These are phyloP conservation scores for Mesoclemmys tuberculata DNA, from an alignment of 2,113 vertebrate genomes.

Conservation along the genomic window DNA sequence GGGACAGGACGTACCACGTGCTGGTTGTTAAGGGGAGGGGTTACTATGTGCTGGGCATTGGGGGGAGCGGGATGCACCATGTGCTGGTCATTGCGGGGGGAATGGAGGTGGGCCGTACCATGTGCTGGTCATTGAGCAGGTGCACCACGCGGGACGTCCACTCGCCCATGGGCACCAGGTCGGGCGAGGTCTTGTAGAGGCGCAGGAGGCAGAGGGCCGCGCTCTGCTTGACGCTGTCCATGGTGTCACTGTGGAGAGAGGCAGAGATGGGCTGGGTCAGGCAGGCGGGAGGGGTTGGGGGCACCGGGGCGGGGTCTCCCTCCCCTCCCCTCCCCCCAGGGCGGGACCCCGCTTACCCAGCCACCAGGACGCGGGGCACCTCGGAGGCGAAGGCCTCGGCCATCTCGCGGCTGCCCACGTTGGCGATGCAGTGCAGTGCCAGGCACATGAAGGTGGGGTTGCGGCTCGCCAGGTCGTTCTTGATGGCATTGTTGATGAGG, in stretches of 20 bases:
- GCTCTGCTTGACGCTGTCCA: constrained; percentile 96
- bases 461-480: constrained; percentile 94
- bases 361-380: constrained; percentile 93
- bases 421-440: constrained; percentile 94
- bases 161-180: constrained; percentile 94
- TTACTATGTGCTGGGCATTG: background rate
- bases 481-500: constrained; percentile 95
- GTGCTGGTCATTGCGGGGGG: no score
- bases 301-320: background rate
- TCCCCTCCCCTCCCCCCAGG: no score
- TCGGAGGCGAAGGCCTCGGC: constrained; percentile 93
- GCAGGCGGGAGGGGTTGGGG: background rate
- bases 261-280: background rate
- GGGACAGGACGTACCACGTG: background rate
- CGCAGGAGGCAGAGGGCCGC: constrained; percentile 92
- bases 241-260: constrained; percentile 84
- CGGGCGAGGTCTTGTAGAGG: constrained; percentile 92
- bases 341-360: constrained; percentile 81
- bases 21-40: no score
- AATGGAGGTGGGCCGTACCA: constrained; percentile 76
- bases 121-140: constrained; percentile 94
- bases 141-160: constrained; percentile 94
- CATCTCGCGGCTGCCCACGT: constrained; percentile 95
- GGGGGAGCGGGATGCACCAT: background rate
- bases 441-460: constrained; percentile 97